These are phyloP conservation scores for Callorhinus ursinus DNA, from an alignment of 2,113 vertebrate species.

Conservation along the genomic window DNA sequence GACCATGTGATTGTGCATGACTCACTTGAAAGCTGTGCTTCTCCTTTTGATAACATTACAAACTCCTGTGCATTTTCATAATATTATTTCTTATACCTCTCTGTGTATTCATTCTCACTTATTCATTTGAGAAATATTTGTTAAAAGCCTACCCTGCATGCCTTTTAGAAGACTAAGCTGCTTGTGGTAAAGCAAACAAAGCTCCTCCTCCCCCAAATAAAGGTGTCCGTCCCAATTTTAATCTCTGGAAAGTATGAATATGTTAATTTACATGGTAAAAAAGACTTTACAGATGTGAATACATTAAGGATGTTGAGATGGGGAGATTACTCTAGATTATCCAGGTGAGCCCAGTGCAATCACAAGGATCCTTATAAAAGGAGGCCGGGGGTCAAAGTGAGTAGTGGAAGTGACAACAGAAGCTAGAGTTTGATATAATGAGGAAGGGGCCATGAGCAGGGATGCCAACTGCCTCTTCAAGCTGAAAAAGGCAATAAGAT, in stretches of 20 bases:
- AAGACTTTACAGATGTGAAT: background rate
- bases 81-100: background rate
- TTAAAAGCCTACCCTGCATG: background rate
- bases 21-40: background rate
- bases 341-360: background rate
- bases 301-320: background rate
- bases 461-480: background rate
- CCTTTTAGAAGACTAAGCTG: background rate
- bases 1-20: background rate
- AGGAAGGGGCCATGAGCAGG: background rate
- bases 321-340: background rate
- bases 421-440: background rate
- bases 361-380: background rate
- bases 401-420: background rate
- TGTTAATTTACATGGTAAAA: background rate
- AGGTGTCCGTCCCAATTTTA: background rate
- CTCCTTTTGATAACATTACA: background rate
- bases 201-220: rapidly evolving
- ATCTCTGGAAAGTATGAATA: background rate
- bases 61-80: background rate
- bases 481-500: background rate
- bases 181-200: background rate
- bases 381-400: background rate
- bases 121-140: background rate
- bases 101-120: background rate